Conservation (phyloP, 2,113 vertebrate species). For the Pygoscelis adeliae region DNA sequence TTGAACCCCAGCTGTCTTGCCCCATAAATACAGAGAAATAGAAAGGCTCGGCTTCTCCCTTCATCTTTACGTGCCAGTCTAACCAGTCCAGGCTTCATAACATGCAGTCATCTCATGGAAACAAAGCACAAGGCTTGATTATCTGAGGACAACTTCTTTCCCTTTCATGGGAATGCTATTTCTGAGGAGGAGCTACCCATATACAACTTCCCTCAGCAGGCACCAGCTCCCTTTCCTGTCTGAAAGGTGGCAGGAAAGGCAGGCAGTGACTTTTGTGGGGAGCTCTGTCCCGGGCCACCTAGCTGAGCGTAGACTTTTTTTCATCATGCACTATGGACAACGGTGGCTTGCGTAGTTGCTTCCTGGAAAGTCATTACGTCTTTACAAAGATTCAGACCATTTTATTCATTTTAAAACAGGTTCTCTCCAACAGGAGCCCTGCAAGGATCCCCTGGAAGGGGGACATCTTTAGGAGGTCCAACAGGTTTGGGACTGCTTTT, state of each 20-base stretch:
- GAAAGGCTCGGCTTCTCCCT: not conserved
- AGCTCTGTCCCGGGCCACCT: not conserved
- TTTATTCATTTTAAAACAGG: not conserved
- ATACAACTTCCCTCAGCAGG: not conserved
- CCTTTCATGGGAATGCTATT: not conserved
- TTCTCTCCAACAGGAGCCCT: not conserved
- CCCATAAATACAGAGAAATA: not conserved
- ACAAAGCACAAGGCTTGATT: not conserved
- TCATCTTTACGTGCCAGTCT: not conserved
- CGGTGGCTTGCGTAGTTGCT: not conserved
- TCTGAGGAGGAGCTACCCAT: not conserved
- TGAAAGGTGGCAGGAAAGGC: not conserved
- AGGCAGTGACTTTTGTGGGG: not conserved
- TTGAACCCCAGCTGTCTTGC: slow-evolving; percentile 39
- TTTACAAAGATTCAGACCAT: not conserved
- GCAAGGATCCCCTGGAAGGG: not conserved
- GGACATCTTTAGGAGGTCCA: not conserved
- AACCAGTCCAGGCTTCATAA: not conserved
- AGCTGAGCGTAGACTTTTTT: not conserved
- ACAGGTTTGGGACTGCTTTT: not conserved
- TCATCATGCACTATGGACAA: not conserved
- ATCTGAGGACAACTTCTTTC: not conserved
- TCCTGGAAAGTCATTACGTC: not conserved
- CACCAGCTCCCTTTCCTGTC: not conserved
- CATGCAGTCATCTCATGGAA: not conserved